phyloP scores from a whole-genome alignment of 2,888 invertebrate species.

The Mallateleia sp. region DNA sequence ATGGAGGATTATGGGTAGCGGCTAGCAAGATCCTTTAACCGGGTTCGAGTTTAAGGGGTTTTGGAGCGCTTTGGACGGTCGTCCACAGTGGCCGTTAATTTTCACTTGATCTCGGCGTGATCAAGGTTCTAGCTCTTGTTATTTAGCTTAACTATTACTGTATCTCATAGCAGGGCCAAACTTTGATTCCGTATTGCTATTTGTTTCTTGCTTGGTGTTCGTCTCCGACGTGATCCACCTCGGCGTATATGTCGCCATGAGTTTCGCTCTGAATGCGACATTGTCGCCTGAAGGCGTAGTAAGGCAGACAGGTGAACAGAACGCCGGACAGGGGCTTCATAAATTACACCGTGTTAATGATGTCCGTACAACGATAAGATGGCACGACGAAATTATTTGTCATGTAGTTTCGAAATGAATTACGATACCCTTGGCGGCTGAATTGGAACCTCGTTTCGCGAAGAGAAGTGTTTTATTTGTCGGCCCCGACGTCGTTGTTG shows the following conservation, averaged over 20 bases:
- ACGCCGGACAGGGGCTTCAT: constrained; percentile 87
- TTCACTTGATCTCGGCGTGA: constrained; percentile 81
- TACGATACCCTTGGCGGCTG: constrained; percentile 65
- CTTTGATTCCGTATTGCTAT: constrained; percentile 64
- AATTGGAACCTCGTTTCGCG: constrained; percentile 37
- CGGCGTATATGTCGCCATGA: constrained; percentile 63
- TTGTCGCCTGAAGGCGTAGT: constrained; percentile 83
- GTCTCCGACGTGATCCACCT: constrained; percentile 62
- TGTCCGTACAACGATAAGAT: constrained; percentile 74
- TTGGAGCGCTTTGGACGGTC: constrained; percentile 76
- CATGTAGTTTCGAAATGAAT: constrained; percentile 75
- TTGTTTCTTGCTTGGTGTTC: constrained; percentile 66
- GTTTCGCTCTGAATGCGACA: constrained; percentile 75
- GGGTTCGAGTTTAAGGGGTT: constrained; percentile 80
- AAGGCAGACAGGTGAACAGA: constrained; percentile 81
- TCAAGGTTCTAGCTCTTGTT: constrained; percentile 75
- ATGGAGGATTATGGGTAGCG: constrained; percentile 77
- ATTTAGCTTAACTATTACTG: constrained; percentile 65
- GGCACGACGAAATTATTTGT: constrained; percentile 82
- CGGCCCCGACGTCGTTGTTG: too few species aligned
- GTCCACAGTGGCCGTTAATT: constrained; percentile 82
- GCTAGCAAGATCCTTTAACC: constrained; percentile 75
- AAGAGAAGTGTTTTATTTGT: constrained; percentile 28
- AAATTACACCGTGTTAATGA: constrained; percentile 88
- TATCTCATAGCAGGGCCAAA: constrained; percentile 67